Percentiles rank a stretch among this genome's conserved stretches.
These are phyloP conservation scores for Lampropteryx suffumata DNA, from an alignment of 2,888 invertebrate species.

Conservation along the genomic window DNA sequence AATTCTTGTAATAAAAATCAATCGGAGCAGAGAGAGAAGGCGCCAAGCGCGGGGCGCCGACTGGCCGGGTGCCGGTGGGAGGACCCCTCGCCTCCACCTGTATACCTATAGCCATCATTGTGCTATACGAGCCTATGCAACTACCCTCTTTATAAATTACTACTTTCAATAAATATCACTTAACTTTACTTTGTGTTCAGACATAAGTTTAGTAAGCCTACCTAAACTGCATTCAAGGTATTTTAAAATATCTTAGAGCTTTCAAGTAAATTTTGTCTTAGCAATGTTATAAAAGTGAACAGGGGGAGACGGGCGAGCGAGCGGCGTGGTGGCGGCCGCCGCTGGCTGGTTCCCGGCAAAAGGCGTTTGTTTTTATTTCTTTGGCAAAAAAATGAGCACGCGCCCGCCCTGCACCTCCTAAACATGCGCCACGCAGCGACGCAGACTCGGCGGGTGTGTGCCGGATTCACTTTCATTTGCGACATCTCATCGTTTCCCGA, in stretches of 20 bases:
- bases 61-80: constrained; percentile 62
- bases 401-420: constrained; percentile 82
- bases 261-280: too few species aligned
- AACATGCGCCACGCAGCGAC: constrained; percentile 84
- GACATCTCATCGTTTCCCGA: constrained; percentile 79
- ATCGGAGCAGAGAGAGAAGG: constrained; percentile 82
- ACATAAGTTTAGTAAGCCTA: too few species aligned
- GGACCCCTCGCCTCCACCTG: constrained; percentile 44
- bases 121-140: constrained; percentile 57
- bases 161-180: too few species aligned
- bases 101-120: constrained; percentile 46
- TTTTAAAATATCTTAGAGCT: too few species aligned
- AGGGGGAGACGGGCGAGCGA: constrained; percentile 3
- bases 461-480: constrained; percentile 83
- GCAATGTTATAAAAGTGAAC: background rate
- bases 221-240: too few species aligned
- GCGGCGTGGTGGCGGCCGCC: constrained; percentile 13
- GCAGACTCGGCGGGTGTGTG: constrained; percentile 78
- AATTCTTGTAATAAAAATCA: constrained; percentile 84
- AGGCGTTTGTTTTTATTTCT: constrained; percentile 83
- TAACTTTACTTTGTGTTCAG: too few species aligned
- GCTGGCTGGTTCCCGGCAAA: constrained; percentile 69
- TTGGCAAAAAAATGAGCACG: constrained; percentile 77
- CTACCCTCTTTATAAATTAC: constrained; percentile 67
- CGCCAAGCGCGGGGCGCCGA: constrained; percentile 74